Evolutionary conservation across 1,140 invertebrate genomes (phyloP), one percentile per base, ranked within the genome.

Genomic region (Amyelois transitella): DNA sequence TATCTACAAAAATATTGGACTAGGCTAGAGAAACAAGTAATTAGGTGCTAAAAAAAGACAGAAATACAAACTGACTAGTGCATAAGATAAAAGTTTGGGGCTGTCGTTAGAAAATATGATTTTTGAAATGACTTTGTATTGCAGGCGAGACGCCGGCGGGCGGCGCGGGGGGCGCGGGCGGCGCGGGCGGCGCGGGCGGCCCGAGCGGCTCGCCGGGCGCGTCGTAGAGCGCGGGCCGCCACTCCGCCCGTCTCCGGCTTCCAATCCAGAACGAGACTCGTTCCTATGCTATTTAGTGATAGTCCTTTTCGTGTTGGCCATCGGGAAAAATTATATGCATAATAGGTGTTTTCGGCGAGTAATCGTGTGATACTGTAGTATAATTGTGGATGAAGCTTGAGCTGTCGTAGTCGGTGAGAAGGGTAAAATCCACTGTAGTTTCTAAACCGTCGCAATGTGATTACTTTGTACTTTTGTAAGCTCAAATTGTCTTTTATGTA

Each of bases 381-480:
- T 85, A 72, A 77, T 82, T 75, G 77, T 82, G 76, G 73, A 81
- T 81, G 75, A 81, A 80, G 84, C 82, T 86, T 86, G 76, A 79
- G 81, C 84, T 76, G 81, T 75, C 75, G 75, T 79, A 78, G 77
- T 81, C 82, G 85, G 75, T 77, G 64, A 79, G 75, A 77, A 78
- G 72, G 79, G 81, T 81, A 83, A 84, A 38, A 85, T 88, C 81
- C 77, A 64, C 75, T 69, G 79, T 84, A 82, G 71, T 77, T 75
- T 79, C 73, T 79, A 68, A 74, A 79, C 79, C 82, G 81, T 83
- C 72, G 79, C 79, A 67, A 82, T 82, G 83, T 85, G 74, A 85
- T 88, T 76, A 79, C 75, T 86, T 86, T 86, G 84, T 86, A 86
- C 81, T 87, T 86, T 86, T 88, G 78, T 88, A 88, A 86, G 82